Conservation (phyloP, 2,888 invertebrate genomes). For the Neocrepidodera transversa region DNA sequence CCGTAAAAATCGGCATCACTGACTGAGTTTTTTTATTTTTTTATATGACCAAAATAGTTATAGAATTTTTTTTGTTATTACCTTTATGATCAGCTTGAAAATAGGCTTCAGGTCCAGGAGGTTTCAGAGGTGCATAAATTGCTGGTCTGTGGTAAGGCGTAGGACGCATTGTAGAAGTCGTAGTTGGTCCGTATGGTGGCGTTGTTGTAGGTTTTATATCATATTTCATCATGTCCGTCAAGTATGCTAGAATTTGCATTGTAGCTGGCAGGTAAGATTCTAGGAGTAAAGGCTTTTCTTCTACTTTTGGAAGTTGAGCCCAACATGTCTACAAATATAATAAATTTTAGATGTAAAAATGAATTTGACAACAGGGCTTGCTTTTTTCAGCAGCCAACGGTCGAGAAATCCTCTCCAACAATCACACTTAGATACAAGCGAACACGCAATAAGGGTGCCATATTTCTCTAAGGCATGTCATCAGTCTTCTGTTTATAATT, state of each 20-base stretch:
- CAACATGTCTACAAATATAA: slow-evolving; percentile 27
- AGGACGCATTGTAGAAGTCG: slow-evolving; percentile 51
- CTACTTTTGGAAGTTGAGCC: slow-evolving; percentile 49
- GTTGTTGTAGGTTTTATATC: slow-evolving; percentile 56
- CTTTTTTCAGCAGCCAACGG: background rate
- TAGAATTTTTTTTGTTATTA: no score
- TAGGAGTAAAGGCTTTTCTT: slow-evolving; percentile 64
- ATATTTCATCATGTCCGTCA: slow-evolving; percentile 69
- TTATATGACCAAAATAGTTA: background rate
- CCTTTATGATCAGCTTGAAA: no score
- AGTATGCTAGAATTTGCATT: slow-evolving; percentile 71
- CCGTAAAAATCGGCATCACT: no score
- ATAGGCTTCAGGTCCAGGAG: slow-evolving; percentile 55
- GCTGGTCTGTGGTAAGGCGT: slow-evolving; percentile 57
- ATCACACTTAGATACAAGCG: no score
- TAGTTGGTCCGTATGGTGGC: slow-evolving; percentile 38
- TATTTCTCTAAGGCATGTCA: no score
- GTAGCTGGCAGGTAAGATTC: slow-evolving; percentile 72
- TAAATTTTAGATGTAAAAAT: no score
- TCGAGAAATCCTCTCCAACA: background rate
- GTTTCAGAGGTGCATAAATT: slow-evolving; percentile 63
- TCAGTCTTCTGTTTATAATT: no score
- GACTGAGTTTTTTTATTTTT: no score
- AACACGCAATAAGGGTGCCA: no score
- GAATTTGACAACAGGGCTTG: no score